Base-by-base conservation (phyloP, 2,113 vertebrate genomes). In the Spheniscus mendiculus region DNA sequence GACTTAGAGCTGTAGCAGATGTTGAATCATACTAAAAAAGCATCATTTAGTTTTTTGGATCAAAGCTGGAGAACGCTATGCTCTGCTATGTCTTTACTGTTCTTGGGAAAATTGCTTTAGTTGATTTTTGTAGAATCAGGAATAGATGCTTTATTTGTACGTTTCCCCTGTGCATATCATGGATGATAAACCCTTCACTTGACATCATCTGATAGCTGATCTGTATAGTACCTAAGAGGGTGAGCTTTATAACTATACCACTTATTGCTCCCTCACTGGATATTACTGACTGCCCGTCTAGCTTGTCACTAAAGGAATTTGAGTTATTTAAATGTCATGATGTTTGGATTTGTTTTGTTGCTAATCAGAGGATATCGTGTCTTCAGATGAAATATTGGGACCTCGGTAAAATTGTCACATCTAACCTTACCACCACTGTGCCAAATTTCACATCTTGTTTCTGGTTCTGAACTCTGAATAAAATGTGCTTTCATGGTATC, bases 321-420 rank as follows among this genome's bases (percentile, higher is more conserved):
- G 56, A 89, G 32, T 81, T 83, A 80, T 89, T 96, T 83, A 86
- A 96, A 97, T 71, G 66, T 77, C 49, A 47, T 73, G 30, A 70
- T 32, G 44, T 42, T 72, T 38, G 22, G 26, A 21, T 59, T 87
- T 83, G 38, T 70, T 96, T 94, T 91, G 50, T 63, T 85, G 36
- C 82, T 81, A 95, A 85, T 91, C 85, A 84, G 34, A 47, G 5
- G 22, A 17, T 38, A 42, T 19, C 21, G 2, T 63, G n/a, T 49
- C 61, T 83, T 84, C 69, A 91, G 34, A 82, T 44, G 50, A 85
- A 94, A 52, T 67, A 90, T 11, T 36, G 29, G 19, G 63, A 81
- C 42, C 62, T 81, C 76, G 36, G 58, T 73, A 56, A 34, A 72
- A 83, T 70, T 49, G 45, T 66, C 76, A 70, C 32, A 72, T 95